Conservation (phyloP, 2,113 vertebrate genomes). For the Dascyllus trimaculatus region DNA sequence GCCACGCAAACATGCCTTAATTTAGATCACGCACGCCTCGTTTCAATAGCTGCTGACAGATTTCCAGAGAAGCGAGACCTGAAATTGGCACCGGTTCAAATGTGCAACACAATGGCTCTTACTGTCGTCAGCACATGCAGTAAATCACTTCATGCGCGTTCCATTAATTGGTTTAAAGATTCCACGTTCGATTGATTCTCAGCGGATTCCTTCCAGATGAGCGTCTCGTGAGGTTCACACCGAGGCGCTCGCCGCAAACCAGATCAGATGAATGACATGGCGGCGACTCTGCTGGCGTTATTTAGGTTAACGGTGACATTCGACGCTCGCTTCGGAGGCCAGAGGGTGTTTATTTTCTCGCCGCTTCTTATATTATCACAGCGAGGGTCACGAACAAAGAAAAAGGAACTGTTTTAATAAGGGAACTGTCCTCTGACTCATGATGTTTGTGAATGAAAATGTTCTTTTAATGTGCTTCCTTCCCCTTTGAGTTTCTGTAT, state of each 20-base stretch:
- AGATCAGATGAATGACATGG: background rate
- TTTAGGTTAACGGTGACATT: background rate
- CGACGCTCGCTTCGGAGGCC: background rate
- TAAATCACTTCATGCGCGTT: background rate
- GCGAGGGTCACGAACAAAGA: background rate
- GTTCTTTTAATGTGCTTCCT: background rate
- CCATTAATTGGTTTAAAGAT: constrained; percentile 1
- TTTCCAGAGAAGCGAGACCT: no score
- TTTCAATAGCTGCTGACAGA: background rate
- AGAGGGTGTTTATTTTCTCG: no score
- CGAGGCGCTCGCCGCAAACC: background rate
- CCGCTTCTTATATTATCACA: background rate
- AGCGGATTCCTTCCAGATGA: constrained; percentile 9
- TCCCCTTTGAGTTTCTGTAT: background rate
- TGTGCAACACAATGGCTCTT: background rate
- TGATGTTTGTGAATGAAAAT: constrained; percentile 42
- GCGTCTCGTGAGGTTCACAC: constrained; percentile 22
- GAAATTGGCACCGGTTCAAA: background rate
- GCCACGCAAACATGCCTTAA: background rate
- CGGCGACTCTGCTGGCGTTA: background rate
- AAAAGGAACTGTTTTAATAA: constrained; percentile 12
- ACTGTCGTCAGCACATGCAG: background rate
- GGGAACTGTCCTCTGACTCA: constrained; percentile 30
- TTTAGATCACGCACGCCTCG: no score
- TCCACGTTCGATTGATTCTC: background rate